A percentile compares a stretch with the other conserved stretches of the same genome.
Conservation (phyloP, 2,888 invertebrate species). For the Eilema depressum region DNA sequence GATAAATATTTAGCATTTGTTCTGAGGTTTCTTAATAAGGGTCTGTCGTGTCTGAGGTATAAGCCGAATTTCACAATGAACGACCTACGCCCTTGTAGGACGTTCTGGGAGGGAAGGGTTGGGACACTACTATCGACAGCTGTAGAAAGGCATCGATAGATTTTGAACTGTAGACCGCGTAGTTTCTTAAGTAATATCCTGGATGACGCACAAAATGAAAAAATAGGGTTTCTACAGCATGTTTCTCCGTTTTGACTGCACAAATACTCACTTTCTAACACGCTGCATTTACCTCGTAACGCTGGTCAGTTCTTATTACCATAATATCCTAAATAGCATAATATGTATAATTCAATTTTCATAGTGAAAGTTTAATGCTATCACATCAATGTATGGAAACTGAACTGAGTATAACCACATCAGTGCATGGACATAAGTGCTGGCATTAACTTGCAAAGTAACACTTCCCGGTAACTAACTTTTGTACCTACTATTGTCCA, state of each 20-base stretch:
- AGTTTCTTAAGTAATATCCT: background rate
- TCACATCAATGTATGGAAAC: background rate
- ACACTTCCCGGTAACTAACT: background rate
- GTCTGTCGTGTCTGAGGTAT: constrained; percentile 54
- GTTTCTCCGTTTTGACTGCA: background rate
- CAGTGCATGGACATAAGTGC: background rate
- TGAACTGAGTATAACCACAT: constrained; percentile 2
- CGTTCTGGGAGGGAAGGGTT: constrained; percentile 25
- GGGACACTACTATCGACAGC: background rate
- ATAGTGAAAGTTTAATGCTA: background rate
- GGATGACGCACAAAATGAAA: background rate
- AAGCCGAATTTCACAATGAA: constrained; percentile 63
- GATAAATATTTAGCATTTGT: constrained; percentile 43
- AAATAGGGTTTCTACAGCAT: no score
- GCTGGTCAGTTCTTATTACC: background rate
- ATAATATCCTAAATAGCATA: background rate
- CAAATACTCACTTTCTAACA: background rate
- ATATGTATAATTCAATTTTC: background rate
- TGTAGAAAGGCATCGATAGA: constrained; percentile 9
- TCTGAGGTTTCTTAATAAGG: constrained; percentile 60
- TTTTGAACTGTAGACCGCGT: background rate
- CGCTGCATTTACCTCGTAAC: background rate
- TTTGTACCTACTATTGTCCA: background rate
- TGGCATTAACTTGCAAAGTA: background rate
- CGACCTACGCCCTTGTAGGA: constrained; percentile 65